A percentile compares a stretch with the other conserved stretches of the same genome.
These are phyloP conservation scores for Cantharis rustica DNA, from an alignment of 2,888 invertebrate genomes.

Conservation along the genomic window DNA sequence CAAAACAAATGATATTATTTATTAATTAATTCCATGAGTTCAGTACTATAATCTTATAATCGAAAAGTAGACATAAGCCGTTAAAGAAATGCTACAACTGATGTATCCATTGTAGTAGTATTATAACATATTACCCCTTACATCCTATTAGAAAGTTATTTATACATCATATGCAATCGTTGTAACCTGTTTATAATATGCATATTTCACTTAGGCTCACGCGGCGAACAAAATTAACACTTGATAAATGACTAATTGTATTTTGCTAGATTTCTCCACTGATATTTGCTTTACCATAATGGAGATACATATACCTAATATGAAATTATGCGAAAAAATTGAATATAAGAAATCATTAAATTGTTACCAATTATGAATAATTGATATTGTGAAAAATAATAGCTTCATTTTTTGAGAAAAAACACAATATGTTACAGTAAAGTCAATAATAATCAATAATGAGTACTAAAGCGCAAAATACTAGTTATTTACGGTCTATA, in stretches of 20 bases:
- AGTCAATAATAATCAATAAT: too few relatives aligned
- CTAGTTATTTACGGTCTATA: too few relatives aligned
- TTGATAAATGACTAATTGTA: conserved; percentile 23
- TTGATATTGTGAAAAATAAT: too few relatives aligned
- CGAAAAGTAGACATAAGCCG: background rate
- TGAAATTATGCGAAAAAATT: background rate
- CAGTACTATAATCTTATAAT: background rate
- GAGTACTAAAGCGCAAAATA: too few relatives aligned
- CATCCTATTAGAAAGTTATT: conserved; percentile 33
- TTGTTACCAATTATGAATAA: too few relatives aligned
- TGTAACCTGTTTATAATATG: conserved; percentile 29
- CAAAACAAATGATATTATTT: background rate
- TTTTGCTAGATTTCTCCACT: conserved; percentile 4
- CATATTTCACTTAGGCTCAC: conserved; percentile 32
- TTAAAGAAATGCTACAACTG: conserved; percentile 19
- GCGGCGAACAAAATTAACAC: conserved; percentile 31
- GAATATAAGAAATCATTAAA: background rate
- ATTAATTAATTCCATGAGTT: background rate
- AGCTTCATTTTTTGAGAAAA: too few relatives aligned
- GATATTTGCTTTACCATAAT: background rate
- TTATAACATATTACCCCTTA: conserved; percentile 30
- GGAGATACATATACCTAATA: background rate
- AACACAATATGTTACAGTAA: too few relatives aligned
- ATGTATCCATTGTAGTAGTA: conserved; percentile 24
- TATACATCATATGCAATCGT: conserved; percentile 29